Base-by-base conservation (phyloP, 2,113 vertebrate genomes). In the Cyphomyrus plagiostoma region DNA sequence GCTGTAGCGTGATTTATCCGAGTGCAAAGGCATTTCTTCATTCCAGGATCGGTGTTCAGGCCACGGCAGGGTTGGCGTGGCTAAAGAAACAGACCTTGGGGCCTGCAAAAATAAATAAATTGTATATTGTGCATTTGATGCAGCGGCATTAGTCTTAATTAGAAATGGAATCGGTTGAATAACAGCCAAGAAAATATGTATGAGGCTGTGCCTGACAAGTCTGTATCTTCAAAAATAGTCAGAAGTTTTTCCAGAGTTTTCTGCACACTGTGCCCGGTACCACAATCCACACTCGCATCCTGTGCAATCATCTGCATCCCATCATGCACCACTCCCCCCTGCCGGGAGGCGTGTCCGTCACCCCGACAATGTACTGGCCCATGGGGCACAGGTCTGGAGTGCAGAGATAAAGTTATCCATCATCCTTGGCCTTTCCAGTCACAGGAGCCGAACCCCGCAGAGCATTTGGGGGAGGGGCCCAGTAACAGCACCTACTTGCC, bases 351-450 rank as follows among this genome's bases (percentile, higher is more conserved):
- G 87, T 88, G 87, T 88, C 87, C 87, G 23, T 88, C 86, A 26
- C 53, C 53, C 0, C 10, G 56, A 88, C 87, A 88, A 88, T 58
- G 30, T 23, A 13, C 17, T 19, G 42, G 87, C 56, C 87, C 53
- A 88, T 21, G 3, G 87, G 87, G 87, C 23, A 88, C 56, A 88
- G 39, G 87, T 88, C 87, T 88, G 87, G 52, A 66, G 87, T 39
- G 39, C 17, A 45, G 56, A 88, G 87, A 88, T 88, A 88, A 88
- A 88, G 53, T 88, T 88, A 45, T 88, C 52, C 87, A n/a, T 88
- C 87, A 66, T 66, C 53, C 56, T 17, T 48, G 56, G 87, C 87
- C 56, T 88, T 88, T 66, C 87, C 39, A 88, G 53, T 62, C 56
- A 8, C 56, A 10, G 58, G 39, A 42, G 19, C 10, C 7, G 1